Percentiles rank a stretch among this genome's conserved stretches.
phyloP scores from a whole-genome alignment of 2,797 vertebrate species.

The Melanitta fusca region DNA sequence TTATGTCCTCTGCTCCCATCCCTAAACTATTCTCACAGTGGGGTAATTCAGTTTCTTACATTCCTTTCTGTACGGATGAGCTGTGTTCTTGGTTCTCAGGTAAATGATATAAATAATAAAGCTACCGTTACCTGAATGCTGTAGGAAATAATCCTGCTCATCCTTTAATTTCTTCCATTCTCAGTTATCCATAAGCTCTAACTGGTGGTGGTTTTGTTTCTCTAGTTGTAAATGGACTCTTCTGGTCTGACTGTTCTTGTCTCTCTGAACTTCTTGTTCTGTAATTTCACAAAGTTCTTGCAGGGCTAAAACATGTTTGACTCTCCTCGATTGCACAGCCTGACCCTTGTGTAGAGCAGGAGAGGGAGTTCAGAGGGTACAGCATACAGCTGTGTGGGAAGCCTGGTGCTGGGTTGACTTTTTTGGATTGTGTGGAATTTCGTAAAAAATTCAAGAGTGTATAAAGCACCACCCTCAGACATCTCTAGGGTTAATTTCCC shows the following conservation, averaged over 20 bases:
- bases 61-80: background rate
- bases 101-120: no score
- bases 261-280: background rate
- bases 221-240: background rate
- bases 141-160: background rate
- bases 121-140: background rate
- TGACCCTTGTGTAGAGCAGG: fast-evolving
- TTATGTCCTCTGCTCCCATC: fast-evolving
- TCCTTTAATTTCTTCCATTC: fast-evolving
- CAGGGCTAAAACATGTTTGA: background rate
- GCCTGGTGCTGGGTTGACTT: background rate
- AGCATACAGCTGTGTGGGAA: fast-evolving
- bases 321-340: fast-evolving
- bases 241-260: background rate
- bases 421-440: background rate
- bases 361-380: fast-evolving
- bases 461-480: background rate
- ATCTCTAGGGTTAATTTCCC: background rate
- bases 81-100: fast-evolving
- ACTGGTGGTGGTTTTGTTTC: background rate
- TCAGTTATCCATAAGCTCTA: background rate
- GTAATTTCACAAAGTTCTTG: background rate
- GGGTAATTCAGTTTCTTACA: background rate
- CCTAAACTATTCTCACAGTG: background rate
- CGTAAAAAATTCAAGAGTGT: fast-evolving